A percentile compares a stretch with the other conserved stretches of the same genome.
These are phyloP conservation scores for Apodemus sylvaticus DNA, from an alignment of 2,113 vertebrate species.

Conservation along the genomic window DNA sequence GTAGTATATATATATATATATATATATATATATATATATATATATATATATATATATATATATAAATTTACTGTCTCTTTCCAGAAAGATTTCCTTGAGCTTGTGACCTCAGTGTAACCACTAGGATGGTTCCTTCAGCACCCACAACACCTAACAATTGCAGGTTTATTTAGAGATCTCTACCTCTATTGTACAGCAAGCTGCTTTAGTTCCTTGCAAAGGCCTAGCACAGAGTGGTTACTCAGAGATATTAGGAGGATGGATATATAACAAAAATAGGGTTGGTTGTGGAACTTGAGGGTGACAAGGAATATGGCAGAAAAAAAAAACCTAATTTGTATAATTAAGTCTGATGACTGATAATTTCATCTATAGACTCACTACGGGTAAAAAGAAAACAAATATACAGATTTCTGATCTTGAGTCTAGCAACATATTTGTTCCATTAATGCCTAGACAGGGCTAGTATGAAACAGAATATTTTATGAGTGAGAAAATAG, in stretches of 20 bases:
- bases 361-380: background rate
- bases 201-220: background rate
- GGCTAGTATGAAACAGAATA: background rate
- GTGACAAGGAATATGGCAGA: background rate
- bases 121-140: background rate
- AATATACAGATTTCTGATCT: background rate
- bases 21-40: background rate
- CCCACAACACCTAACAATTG: background rate
- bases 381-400: background rate
- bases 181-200: background rate
- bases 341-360: background rate
- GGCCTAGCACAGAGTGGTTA: background rate
- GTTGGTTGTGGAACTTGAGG: background rate
- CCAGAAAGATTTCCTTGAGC: background rate
- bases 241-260: background rate
- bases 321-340: background rate
- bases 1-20: background rate
- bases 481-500: background rate
- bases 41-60: too few relatives aligned
- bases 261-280: background rate
- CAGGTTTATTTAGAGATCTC: background rate
- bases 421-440: background rate
- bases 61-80: background rate
- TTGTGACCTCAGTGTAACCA: background rate
- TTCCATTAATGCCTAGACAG: background rate